These are phyloP conservation scores for Taxidea taxus DNA, from an alignment of 2,113 vertebrate species.

Conservation along the genomic window DNA sequence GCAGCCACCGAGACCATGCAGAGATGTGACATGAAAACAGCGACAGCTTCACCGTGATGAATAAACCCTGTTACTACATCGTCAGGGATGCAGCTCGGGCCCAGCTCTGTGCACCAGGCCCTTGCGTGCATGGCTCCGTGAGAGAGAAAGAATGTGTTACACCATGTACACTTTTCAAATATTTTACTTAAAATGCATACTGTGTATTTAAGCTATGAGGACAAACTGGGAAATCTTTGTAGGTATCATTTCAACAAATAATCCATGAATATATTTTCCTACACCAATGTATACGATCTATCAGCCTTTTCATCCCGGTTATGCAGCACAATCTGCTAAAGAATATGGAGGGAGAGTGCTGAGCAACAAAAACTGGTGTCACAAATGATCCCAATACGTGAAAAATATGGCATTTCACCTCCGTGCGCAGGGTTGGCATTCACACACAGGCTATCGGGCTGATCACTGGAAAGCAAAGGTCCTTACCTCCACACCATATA, in stretches of 20 bases:
- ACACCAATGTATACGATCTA: neutral
- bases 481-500: neutral
- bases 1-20: neutral
- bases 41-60: neutral
- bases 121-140: neutral
- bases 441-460: neutral
- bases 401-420: neutral
- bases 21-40: neutral
- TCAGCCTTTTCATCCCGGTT: neutral
- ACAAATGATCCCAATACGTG: neutral
- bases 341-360: neutral
- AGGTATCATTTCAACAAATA: neutral
- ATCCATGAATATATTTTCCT: neutral
- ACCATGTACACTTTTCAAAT: neutral
- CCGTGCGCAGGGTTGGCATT: neutral
- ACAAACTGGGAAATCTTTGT: neutral
- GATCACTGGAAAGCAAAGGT: neutral
- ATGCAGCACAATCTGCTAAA: neutral
- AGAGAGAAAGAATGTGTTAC: neutral
- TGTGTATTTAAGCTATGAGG: neutral
- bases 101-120: neutral
- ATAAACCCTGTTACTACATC: neutral
- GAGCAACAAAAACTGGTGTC: neutral
- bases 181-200: conserved; percentile 29
- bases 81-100: neutral